Evolutionary conservation across 2,888 invertebrate species (phyloP).

Genomic region (Cryptus viduatorius): DNA sequence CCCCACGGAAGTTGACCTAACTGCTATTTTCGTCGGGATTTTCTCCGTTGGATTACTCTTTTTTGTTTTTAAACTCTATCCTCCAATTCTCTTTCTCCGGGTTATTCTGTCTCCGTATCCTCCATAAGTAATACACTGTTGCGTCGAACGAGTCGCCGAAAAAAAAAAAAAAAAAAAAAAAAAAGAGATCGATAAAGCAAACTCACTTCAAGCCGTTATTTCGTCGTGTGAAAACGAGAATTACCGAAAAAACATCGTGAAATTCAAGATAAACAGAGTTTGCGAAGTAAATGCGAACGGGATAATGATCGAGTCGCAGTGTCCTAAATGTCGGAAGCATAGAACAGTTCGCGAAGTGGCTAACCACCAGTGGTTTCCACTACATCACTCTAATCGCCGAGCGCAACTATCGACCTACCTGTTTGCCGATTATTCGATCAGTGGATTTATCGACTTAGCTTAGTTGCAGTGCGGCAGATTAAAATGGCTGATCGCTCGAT

Average conservation of each 20-base stretch:
- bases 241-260: constrained; percentile 12
- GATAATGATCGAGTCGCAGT: constrained; percentile 1
- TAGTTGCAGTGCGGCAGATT: neutral
- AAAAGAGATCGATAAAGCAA: neutral
- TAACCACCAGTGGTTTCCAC: constrained; percentile 60
- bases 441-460: constrained; percentile 30
- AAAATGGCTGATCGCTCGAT: neutral
- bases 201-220: neutral
- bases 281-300: constrained; percentile 37
- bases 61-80: constrained; percentile 24
- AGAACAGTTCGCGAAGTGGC: constrained; percentile 10
- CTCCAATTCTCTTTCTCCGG: constrained; percentile 14
- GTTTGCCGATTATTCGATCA: constrained; percentile 52
- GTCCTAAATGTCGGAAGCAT: constrained; percentile 31
- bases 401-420: constrained; percentile 51
- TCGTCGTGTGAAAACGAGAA: neutral
- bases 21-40: constrained; percentile 70
- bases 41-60: constrained; percentile 55
- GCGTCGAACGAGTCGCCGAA: neutral
- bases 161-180: neutral
- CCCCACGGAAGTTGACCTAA: constrained; percentile 65
- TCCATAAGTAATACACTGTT: neutral
- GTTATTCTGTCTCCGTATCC: constrained; percentile 37
- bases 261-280: constrained; percentile 61
- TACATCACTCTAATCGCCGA: constrained; percentile 58